Conservation (phyloP, 2,797 vertebrate species). For the Aviceda cuculoides region DNA sequence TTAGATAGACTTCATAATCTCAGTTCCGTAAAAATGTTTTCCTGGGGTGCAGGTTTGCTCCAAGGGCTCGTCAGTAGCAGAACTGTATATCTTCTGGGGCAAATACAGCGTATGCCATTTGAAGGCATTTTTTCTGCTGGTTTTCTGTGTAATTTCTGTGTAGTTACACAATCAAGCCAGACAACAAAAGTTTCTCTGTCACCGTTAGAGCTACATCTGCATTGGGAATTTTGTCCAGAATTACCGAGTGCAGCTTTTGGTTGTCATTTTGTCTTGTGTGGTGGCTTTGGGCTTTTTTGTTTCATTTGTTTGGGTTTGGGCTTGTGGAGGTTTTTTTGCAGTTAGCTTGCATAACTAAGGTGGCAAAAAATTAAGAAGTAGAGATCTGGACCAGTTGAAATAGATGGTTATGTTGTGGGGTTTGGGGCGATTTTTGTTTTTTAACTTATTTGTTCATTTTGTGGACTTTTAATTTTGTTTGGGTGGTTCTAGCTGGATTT, state of each 20-base stretch:
- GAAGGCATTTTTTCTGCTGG: not conserved
- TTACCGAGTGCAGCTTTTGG: not conserved
- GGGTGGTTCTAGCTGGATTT: not conserved
- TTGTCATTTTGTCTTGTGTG: not conserved
- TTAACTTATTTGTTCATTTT: not conserved
- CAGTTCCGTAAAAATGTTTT: not conserved
- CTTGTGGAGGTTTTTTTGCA: not conserved
- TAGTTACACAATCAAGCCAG: not conserved
- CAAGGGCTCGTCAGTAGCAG: not conserved
- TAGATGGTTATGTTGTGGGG: not conserved
- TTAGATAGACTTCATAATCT: constrained; percentile 4
- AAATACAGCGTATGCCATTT: not conserved
- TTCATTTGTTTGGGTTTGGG: not conserved
- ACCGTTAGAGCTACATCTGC: not conserved
- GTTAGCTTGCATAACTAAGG: not conserved
- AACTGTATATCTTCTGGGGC: not conserved
- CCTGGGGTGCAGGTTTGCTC: not conserved
- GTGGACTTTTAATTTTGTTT: not conserved
- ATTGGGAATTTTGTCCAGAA: not conserved
- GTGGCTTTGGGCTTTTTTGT: not conserved
- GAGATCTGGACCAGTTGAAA: not conserved
- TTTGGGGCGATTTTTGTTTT: too few species aligned
- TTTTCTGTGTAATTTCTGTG: not conserved
- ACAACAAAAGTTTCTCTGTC: not conserved
- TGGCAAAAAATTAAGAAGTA: not conserved